These are phyloP conservation scores for Diachasma alloeum DNA, from an alignment of 1,140 invertebrate genomes.

Conservation along the genomic window DNA sequence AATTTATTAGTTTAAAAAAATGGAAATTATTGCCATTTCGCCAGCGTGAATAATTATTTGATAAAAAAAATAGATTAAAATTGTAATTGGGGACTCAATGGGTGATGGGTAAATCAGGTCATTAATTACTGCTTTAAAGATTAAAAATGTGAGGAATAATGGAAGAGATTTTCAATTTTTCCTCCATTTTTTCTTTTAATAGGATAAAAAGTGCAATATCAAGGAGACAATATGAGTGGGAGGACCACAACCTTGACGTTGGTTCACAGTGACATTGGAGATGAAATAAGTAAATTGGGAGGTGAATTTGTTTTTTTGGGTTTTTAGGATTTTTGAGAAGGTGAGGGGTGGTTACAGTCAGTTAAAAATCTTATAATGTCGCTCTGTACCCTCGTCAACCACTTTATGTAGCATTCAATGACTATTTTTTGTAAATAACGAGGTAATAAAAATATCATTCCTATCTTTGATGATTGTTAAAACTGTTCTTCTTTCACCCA, in stretches of 20 bases:
- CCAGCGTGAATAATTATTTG: not conserved
- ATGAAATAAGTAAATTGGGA: slow-evolving; percentile 38
- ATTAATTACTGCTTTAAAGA: not conserved
- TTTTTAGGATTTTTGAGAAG: not conserved
- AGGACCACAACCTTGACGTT: slow-evolving; percentile 44
- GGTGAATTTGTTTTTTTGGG: not conserved
- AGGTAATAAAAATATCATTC: slow-evolving; percentile 28
- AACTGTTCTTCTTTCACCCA: no score
- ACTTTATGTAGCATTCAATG: slow-evolving; percentile 15
- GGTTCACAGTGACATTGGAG: slow-evolving; percentile 61
- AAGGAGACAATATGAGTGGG: not conserved
- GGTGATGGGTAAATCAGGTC: not conserved
- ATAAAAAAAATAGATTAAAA: not conserved
- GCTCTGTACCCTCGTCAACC: slow-evolving; percentile 61
- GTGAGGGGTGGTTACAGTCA: not conserved
- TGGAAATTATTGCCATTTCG: not conserved
- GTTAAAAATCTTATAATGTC: slow-evolving; percentile 46
- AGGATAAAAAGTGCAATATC: not conserved
- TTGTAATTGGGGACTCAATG: not conserved
- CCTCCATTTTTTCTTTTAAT: not conserved
- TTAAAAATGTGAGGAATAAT: not conserved
- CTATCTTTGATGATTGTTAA: not conserved
- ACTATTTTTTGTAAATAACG: slow-evolving; percentile 34
- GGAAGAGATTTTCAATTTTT: not conserved
- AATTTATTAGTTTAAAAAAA: no score